A percentile compares a stretch with the other conserved stretches of the same genome.
Conservation (phyloP, 1,140 invertebrate species). For the Phenacoccus solenopsis region DNA sequence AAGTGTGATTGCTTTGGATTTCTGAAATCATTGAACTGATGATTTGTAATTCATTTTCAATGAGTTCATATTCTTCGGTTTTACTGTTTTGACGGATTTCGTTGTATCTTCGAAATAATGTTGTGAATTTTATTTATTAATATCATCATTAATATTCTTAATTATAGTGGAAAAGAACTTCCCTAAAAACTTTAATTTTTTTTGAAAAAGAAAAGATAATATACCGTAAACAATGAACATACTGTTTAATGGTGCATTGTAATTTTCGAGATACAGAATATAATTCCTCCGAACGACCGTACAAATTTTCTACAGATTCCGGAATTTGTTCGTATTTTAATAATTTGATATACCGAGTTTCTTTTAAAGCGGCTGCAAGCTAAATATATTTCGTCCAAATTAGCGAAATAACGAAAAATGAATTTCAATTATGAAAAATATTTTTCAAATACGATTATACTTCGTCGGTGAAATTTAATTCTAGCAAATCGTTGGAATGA, state of each 20-base stretch:
- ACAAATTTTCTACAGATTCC: slow-evolving; percentile 26
- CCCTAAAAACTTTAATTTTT: background rate
- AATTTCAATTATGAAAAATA: background rate
- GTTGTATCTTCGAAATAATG: slow-evolving; percentile 44
- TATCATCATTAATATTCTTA: too few species aligned
- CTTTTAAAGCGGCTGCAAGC: slow-evolving; percentile 36
- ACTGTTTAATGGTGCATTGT: background rate
- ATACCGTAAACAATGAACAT: background rate
- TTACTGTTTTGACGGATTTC: slow-evolving; percentile 49
- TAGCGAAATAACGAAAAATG: background rate
- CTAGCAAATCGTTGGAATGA: slow-evolving; percentile 26
- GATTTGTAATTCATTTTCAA: slow-evolving; percentile 46
- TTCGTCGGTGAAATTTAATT: slow-evolving; percentile 35
- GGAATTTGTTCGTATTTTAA: slow-evolving; percentile 42
- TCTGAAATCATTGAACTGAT: slow-evolving; percentile 49
- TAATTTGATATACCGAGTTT: slow-evolving; percentile 49
- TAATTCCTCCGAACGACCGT: background rate
- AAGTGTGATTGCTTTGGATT: slow-evolving; percentile 48
- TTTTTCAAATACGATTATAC: slow-evolving; percentile 10
- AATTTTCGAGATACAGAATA: background rate
- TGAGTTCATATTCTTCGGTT: slow-evolving; percentile 51
- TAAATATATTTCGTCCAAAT: slow-evolving; percentile 21
- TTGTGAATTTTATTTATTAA: too few species aligned
- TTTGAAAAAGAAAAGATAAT: background rate
- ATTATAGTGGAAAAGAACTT: too few species aligned